A percentile compares a stretch with the other conserved stretches of the same genome.
Evolutionary conservation across 2,113 vertebrate species (phyloP).

Genomic region (Gymnocephalus cernua): DNA sequence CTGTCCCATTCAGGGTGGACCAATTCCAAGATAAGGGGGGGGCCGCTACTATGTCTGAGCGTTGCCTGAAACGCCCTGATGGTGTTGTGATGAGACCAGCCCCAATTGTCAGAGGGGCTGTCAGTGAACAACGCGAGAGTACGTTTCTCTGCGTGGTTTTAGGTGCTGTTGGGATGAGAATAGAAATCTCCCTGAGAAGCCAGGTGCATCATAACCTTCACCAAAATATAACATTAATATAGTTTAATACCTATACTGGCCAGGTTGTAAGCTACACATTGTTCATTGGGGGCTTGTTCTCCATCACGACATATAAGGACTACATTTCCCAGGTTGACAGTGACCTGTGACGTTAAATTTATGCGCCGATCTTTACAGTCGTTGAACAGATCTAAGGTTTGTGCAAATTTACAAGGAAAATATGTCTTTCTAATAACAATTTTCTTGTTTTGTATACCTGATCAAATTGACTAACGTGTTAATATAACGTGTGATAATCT

Average conservation of each 20-base stretch:
- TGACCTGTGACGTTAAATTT: constrained; percentile 44
- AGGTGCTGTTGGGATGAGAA: fast-evolving
- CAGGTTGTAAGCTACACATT: not conserved
- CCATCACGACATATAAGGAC: not conserved
- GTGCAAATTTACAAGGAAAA: constrained; percentile 27
- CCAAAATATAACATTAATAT: not conserved
- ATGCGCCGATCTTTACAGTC: constrained; percentile 45
- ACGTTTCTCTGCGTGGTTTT: not conserved
- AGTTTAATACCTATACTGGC: too few relatives aligned
- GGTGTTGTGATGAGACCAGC: constrained; percentile 76
- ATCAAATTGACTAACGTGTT: not conserved
- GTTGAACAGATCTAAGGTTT: constrained; percentile 70
- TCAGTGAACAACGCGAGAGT: constrained; percentile 63
- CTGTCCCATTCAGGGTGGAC: constrained; percentile 50
- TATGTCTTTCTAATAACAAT: not conserved
- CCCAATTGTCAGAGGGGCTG: constrained; percentile 52
- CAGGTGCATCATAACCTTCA: not conserved
- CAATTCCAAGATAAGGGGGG: constrained; percentile 28
- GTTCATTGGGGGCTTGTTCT: fast-evolving
- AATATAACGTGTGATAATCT: not conserved
- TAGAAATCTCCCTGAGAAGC: not conserved
- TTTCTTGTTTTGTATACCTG: not conserved
- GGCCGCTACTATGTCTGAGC: constrained; percentile 7
- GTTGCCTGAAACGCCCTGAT: constrained; percentile 67
- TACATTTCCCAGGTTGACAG: constrained; percentile 67